Base-by-base conservation (phyloP, 2,888 invertebrate species). In the Sarcophaga carnaria region DNA sequence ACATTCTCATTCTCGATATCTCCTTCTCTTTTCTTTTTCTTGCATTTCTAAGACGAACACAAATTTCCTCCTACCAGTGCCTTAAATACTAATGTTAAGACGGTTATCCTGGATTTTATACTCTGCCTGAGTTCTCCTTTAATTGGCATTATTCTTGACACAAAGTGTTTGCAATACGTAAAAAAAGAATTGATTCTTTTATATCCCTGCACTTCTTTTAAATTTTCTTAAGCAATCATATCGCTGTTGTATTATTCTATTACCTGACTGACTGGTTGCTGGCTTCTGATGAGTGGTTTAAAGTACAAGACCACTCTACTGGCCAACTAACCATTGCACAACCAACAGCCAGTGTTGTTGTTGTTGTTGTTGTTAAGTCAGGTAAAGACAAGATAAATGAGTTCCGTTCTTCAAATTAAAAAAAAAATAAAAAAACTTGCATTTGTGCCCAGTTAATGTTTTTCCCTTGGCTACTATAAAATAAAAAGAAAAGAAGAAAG, bases 341-440 rank as follows among this genome's bases (percentile, higher is more conserved):
- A 54, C 17, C 54, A 54, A 54, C 17, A 14, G 54, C 54, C 54
- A 54, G 17, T 62, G 6, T 62, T 11, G 14, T n/a, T 62, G 6
- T 60, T 20, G 6, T 60, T 20, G 10, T 64, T 20, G 20, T 79
- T 77, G 64, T 80, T 81, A 84, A 76, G 79, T 59, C 76, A 84
- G 81, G 76, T 63, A 84, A 69, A 67, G 72, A 69, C 76, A 75
- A 78, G 79, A 82, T 82, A 84, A 79, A 87, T 84, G 81, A 82
- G 84, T 87, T 87, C 81, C 86, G 86, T 86, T 78, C 81, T 71
- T 60, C n/a, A 62, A 64, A 49, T 45, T 22, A n/a, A 17, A 62
- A 62, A 22, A 62, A 47, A 49, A 25, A 14, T 27, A 27, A 54
- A 4, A 54, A 54, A 54, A 37, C 37, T 2, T 37, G 37, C 37